These are phyloP conservation scores for Gryon sp. DNA, from an alignment of 1,140 invertebrate genomes.

Conservation along the genomic window DNA sequence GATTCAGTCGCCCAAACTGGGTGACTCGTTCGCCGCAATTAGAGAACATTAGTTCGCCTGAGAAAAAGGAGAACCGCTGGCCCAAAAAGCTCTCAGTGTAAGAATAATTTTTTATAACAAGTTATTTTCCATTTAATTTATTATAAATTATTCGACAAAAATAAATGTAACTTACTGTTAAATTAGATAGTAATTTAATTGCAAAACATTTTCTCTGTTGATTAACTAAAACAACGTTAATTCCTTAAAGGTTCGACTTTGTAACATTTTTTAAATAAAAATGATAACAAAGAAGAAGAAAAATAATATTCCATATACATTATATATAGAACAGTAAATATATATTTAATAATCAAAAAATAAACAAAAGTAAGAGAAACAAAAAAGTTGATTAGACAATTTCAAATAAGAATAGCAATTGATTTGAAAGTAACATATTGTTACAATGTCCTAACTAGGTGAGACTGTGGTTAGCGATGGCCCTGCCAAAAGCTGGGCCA, in stretches of 20 bases:
- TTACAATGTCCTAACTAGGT: slow-evolving; percentile 79
- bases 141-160: too few species aligned
- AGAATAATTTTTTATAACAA: not conserved
- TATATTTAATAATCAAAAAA: slow-evolving; percentile 26
- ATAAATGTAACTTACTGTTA: too few species aligned
- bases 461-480: slow-evolving; percentile 80
- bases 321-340: too few species aligned
- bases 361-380: not conserved
- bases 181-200: not conserved
- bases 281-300: slow-evolving; percentile 15
- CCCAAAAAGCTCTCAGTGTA: too few species aligned
- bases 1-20: too few species aligned
- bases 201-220: not conserved
- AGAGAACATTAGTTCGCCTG: too few species aligned
- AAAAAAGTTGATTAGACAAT: too few species aligned
- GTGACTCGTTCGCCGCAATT: too few species aligned
- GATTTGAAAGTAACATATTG: slow-evolving; percentile 71
- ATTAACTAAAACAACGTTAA: slow-evolving; percentile 7
- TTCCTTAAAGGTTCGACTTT: slow-evolving; percentile 4
- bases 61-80: too few species aligned
- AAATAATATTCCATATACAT: too few species aligned
- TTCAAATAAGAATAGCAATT: too few species aligned
- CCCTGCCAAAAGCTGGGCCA: slow-evolving; percentile 79
- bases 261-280: slow-evolving; percentile 6
- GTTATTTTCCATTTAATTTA: not conserved